A percentile compares a stretch with the other conserved stretches of the same genome.
Conservation (phyloP, 2,888 invertebrate genomes). For the Lapara coniferarum region DNA sequence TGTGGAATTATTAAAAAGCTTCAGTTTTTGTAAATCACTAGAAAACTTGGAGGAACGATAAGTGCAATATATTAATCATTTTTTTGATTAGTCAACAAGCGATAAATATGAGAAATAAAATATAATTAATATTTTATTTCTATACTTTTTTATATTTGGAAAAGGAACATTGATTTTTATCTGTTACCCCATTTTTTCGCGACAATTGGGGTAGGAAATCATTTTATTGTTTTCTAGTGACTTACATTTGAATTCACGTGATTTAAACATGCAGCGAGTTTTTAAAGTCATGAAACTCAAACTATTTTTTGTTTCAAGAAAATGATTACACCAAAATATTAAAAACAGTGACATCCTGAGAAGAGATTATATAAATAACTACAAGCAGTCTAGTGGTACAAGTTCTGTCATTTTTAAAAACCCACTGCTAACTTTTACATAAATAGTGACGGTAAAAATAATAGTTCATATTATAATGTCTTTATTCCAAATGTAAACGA, state of each 20-base stretch:
- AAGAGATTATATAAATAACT: too few species aligned
- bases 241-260: conserved; percentile 4
- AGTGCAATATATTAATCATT: too few species aligned
- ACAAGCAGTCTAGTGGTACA: too few species aligned
- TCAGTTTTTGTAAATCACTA: conserved; percentile 1
- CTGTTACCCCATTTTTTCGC: too few species aligned
- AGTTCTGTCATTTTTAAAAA: conserved; percentile 36
- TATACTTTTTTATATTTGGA: too few species aligned
- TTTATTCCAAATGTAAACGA: conserved; percentile 4
- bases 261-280: conserved; percentile 30
- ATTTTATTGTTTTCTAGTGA: not conserved
- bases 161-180: too few species aligned
- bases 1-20: conserved; percentile 39
- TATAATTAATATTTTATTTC: too few species aligned
- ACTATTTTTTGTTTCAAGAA: not conserved
- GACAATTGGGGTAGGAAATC: too few species aligned
- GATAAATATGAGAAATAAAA: too few species aligned
- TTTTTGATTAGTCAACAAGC: too few species aligned
- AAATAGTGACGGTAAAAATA: not conserved
- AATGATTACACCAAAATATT: not conserved
- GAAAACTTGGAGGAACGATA: not conserved
- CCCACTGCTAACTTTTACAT: conserved; percentile 26
- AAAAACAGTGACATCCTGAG: not conserved
- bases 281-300: not conserved
- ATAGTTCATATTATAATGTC: conserved; percentile 8